Percentiles rank a stretch among this genome's conserved stretches.
Evolutionary conservation across 2,113 vertebrate genomes (phyloP).

Genomic region (Aleadryas rufinucha): DNA sequence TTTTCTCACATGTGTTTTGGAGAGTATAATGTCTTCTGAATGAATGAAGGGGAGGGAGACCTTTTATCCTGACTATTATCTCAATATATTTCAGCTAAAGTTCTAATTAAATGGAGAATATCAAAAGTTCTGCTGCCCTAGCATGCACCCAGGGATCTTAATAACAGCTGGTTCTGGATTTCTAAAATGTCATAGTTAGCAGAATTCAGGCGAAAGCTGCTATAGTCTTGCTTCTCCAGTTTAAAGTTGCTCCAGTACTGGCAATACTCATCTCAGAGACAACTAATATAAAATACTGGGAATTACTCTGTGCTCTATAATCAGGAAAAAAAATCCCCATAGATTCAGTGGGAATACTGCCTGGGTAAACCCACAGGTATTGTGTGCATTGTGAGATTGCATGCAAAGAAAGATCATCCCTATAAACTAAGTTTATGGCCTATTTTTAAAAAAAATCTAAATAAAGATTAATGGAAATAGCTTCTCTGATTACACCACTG

Average conservation of each 20-base stretch:
- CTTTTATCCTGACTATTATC: slow-evolving; percentile 7
- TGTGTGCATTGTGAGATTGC: neutral
- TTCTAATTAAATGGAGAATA: slow-evolving; percentile 18
- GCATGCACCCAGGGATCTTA: neutral
- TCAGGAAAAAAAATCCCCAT: slow-evolving; percentile 2
- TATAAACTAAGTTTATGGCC: slow-evolving; percentile 13
- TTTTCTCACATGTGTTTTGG: neutral
- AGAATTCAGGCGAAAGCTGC: neutral
- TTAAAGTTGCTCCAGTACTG: slow-evolving; percentile 1
- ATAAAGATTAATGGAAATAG: slow-evolving; percentile 59
- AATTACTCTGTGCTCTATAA: neutral
- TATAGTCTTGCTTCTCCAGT: neutral
- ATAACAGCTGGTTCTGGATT: neutral
- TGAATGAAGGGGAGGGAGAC: neutral
- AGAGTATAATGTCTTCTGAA: slow-evolving; percentile 11
- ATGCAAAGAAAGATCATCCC: neutral
- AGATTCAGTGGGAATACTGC: slow-evolving; percentile 53
- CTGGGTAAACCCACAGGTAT: slow-evolving; percentile 55
- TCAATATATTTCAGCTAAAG: slow-evolving; percentile 6
- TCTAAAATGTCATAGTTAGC: neutral
- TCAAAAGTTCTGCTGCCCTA: neutral
- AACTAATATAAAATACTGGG: neutral
- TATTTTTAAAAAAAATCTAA: neutral
- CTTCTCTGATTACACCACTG: slow-evolving; percentile 47
- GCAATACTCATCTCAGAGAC: neutral